Percentiles rank a stretch among this genome's conserved stretches.
Evolutionary conservation across 2,797 vertebrate species (phyloP).

Genomic region (Cygnus olor): DNA sequence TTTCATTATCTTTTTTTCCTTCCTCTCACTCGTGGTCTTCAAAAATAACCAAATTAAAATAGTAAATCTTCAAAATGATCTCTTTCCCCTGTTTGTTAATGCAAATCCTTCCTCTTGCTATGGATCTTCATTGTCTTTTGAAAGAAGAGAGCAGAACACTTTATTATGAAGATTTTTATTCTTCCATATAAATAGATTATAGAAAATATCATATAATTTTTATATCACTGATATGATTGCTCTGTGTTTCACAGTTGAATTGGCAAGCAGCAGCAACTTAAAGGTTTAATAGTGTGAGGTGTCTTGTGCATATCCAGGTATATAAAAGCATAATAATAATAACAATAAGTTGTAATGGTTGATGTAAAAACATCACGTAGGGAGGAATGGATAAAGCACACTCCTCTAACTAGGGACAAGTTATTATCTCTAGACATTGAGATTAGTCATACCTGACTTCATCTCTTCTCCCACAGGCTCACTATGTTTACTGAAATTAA

Average conservation of each 20-base stretch:
- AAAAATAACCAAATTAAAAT: background rate
- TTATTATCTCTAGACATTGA: background rate
- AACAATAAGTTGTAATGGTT: background rate
- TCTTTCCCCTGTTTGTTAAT: background rate
- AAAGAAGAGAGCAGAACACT: background rate
- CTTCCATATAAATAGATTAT: background rate
- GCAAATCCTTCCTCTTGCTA: background rate
- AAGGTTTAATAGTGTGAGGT: background rate
- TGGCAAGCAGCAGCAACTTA: background rate
- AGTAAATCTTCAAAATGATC: background rate
- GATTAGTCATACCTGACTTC: background rate
- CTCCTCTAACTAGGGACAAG: background rate
- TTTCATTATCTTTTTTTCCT: background rate
- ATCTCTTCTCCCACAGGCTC: background rate
- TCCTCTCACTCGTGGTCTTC: background rate
- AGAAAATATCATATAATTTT: background rate
- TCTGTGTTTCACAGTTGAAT: conserved; percentile 25
- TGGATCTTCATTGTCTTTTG: background rate
- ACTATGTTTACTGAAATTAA: background rate
- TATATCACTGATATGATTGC: background rate
- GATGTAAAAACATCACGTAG: background rate
- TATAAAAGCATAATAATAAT: conserved; percentile 1
- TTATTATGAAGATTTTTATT: background rate
- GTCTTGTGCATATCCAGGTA: background rate
- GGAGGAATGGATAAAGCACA: background rate